Evolutionary conservation across 2,113 vertebrate genomes (phyloP).

Genomic region (Macrotis lagotis): DNA sequence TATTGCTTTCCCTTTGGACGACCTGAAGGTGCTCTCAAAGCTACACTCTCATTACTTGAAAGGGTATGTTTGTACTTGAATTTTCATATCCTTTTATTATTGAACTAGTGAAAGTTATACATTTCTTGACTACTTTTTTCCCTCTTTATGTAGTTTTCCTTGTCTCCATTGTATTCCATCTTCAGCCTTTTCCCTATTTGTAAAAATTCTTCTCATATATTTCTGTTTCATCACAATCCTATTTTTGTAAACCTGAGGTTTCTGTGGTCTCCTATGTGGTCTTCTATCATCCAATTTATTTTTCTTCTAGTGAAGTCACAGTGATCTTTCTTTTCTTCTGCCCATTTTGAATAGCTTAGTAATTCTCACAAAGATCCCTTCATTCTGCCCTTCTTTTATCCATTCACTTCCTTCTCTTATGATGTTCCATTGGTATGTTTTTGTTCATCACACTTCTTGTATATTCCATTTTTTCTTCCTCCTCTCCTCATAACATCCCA

Average conservation of each 20-base stretch:
- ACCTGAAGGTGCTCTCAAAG: constrained; percentile 98
- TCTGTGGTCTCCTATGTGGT: background rate
- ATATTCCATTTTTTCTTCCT: background rate
- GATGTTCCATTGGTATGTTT: background rate
- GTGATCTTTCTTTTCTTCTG: background rate
- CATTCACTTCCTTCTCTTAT: background rate
- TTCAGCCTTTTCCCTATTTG: background rate
- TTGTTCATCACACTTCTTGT: background rate
- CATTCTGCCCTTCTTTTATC: background rate
- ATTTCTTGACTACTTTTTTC: background rate
- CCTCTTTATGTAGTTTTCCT: background rate
- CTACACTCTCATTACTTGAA: constrained; percentile 96
- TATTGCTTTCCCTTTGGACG: constrained; percentile 99
- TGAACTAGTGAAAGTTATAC: background rate
- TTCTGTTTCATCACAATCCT: background rate
- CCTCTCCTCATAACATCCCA: background rate
- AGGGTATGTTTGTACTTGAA: constrained; percentile 86
- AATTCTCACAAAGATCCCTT: background rate
- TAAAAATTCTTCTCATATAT: background rate
- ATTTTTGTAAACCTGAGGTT: background rate
- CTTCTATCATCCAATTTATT: background rate
- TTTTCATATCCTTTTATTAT: constrained; percentile 38
- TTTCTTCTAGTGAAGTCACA: accelerated
- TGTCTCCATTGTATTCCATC: background rate
- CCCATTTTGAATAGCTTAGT: background rate